A percentile compares a stretch with the other conserved stretches of the same genome.
phyloP scores from a whole-genome alignment of 2,888 invertebrate genomes.

The Cerceris ruficornis region DNA sequence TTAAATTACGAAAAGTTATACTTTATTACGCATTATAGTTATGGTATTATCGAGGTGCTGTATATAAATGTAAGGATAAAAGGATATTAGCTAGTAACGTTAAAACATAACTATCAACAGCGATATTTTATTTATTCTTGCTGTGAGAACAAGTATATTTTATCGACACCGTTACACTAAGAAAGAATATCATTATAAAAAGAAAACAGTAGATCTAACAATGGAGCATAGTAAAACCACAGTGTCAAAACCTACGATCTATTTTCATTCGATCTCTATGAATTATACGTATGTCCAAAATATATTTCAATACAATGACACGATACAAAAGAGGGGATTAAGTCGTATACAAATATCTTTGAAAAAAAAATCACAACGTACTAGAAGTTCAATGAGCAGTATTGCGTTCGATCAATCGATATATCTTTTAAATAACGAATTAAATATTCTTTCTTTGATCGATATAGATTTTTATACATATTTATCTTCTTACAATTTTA shows the following conservation, averaged over 20 bases:
- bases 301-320: slow-evolving; percentile 1
- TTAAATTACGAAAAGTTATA: too few species aligned
- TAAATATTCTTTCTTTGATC: slow-evolving; percentile 17
- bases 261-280: slow-evolving; percentile 3
- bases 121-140: slow-evolving; percentile 33
- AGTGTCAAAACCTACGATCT: slow-evolving; percentile 28
- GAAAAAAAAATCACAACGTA: slow-evolving; percentile 2
- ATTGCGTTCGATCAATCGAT: background rate
- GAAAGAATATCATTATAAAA: slow-evolving; percentile 13
- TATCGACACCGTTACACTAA: slow-evolving; percentile 21
- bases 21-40: too few species aligned
- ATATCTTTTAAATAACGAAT: background rate
- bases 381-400: background rate
- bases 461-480: slow-evolving; percentile 27
- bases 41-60: too few species aligned
- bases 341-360: slow-evolving; percentile 37
- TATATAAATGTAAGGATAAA: background rate
- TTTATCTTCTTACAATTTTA: slow-evolving; percentile 26
- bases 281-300: slow-evolving; percentile 1
- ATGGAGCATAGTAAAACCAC: slow-evolving; percentile 31
- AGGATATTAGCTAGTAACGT: background rate
- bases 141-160: slow-evolving; percentile 48
- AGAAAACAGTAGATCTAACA: slow-evolving; percentile 23
- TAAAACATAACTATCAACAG: slow-evolving; percentile 7
- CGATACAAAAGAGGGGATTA: slow-evolving; percentile 34